Evolutionary conservation across 2,888 invertebrate species (phyloP).

Genomic region (Agrilus mali): DNA sequence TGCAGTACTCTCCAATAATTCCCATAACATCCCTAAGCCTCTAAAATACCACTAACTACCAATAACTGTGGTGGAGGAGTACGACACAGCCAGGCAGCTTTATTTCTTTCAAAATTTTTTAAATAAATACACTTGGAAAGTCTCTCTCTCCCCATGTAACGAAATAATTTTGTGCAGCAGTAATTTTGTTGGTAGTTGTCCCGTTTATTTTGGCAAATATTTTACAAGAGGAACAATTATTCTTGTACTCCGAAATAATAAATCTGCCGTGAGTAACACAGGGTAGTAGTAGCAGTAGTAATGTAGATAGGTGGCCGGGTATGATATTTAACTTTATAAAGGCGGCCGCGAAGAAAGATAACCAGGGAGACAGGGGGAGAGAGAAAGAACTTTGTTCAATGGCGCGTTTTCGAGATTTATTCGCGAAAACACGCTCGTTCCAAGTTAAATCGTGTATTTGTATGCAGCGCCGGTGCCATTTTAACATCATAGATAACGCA

Average conservation of each 20-base stretch:
- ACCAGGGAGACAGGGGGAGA: neutral
- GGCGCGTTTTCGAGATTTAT: conserved; percentile 24
- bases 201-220: conserved; percentile 1
- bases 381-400: conserved; percentile 20
- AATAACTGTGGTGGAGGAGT: too few species aligned
- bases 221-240: too few species aligned
- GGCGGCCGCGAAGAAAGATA: conserved; percentile 2
- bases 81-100: too few species aligned
- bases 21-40: too few species aligned
- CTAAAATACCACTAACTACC: too few species aligned
- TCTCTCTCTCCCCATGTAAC: too few species aligned
- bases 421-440: conserved; percentile 21
- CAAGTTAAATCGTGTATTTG: conserved; percentile 28
- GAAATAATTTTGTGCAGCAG: too few species aligned
- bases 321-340: neutral
- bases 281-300: too few species aligned
- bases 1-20: too few species aligned
- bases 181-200: conserved; percentile 1
- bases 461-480: conserved; percentile 28
- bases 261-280: neutral
- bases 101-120: too few species aligned
- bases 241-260: too few species aligned
- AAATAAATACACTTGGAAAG: too few species aligned
- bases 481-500: conserved; percentile 29
- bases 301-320: neutral